A percentile compares a stretch with the other conserved stretches of the same genome.
Conservation (phyloP, 2,113 vertebrate species). For the Cynocephalus volans region DNA sequence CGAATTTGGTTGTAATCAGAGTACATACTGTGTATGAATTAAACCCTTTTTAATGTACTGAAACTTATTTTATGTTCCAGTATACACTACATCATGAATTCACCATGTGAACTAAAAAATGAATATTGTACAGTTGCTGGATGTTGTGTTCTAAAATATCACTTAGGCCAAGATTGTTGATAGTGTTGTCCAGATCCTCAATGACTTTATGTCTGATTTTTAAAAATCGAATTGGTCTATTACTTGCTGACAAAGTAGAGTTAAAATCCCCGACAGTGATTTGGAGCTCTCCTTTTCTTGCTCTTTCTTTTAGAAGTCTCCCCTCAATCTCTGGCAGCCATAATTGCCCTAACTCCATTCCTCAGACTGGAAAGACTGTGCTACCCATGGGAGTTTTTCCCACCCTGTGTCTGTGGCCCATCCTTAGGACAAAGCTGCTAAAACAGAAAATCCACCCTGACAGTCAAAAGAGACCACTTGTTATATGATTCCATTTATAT, state of each 20-base stretch:
- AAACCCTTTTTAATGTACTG: not conserved
- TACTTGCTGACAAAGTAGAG: not conserved
- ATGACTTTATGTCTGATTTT: not conserved
- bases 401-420: not conserved
- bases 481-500: not conserved
- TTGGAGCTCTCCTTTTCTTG: not conserved
- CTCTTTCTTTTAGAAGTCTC: not conserved
- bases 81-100: not conserved
- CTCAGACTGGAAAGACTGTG: conserved; percentile 2
- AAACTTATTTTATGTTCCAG: not conserved
- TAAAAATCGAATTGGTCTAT: not conserved
- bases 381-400: not conserved
- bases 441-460: not conserved
- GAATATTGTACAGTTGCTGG: not conserved
- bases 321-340: not conserved
- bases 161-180: not conserved
- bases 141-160: not conserved
- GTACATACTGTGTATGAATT: not conserved
- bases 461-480: not conserved
- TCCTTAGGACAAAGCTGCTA: not conserved
- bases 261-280: not conserved
- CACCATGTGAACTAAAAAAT: not conserved
- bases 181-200: not conserved
- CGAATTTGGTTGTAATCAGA: not conserved
- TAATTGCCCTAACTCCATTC: not conserved